Base-by-base conservation (phyloP, 2,113 vertebrate species). In the Corythoichthys intestinalis region DNA sequence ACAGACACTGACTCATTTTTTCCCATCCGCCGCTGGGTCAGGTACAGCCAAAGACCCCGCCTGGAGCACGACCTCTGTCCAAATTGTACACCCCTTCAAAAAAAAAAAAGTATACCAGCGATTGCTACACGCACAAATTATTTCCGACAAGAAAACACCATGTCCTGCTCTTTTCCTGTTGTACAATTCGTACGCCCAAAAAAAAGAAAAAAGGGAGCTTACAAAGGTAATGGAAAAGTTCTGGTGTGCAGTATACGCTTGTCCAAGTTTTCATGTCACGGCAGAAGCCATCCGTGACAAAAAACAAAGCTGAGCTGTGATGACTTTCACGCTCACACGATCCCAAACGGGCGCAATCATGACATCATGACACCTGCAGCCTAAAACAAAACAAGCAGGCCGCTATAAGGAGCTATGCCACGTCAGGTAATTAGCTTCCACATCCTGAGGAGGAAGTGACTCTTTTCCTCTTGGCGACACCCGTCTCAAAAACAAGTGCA, bases 101-200 rank as follows among this genome's bases (percentile, higher is more conserved):
- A 85, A 83, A 86, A 83, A 52, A 80, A 73, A 80, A 69, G 83
- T 83, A 83, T 28, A 82, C 76, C 72, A 70, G 79, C 70, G 57
- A 72, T 85, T 84, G 82, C 79, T 81, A 76, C 81, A 77, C 81
- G 82, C 85, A 84, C 77, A 62, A 81, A 87, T 84, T 84, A 88
- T 80, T 89, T 85, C 86, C 87, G 76, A 82, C 78, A 84, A 87
- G 84, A 86, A 88, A 87, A 88, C 83, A 74, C 71, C 84, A 83
- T 72, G 83, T 81, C 83, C 85, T 72, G 61, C 48, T 69, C 69
- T 57, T 72, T 79, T 83, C 76, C 74, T 1, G 49, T 71, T 62
- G 83, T 50, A 68, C 60, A 6, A 58, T 87, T 84, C 20, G n/a
- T 8, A 28, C 20, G 52, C 13, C 13, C 48, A 2, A 15, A 12